Evolutionary conservation across 1,140 invertebrate genomes (phyloP).

Genomic region (Drosophila suzukii): DNA sequence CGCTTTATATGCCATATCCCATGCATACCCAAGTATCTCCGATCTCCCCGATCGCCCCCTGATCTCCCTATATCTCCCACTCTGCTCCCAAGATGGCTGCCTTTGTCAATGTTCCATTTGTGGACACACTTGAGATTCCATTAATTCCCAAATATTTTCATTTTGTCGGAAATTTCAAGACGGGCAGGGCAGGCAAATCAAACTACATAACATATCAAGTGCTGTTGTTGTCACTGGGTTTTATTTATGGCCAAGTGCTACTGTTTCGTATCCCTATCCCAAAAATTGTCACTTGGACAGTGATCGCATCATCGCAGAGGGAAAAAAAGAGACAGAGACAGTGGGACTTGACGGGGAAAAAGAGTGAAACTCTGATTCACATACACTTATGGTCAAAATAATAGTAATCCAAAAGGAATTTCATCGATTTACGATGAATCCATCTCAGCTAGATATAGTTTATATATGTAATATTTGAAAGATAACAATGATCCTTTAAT

Average conservation of each 20-base stretch:
- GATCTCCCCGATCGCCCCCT: neutral
- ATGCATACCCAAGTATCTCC: no score
- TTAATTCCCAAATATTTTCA: constrained; percentile 79
- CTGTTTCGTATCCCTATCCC: constrained; percentile 39
- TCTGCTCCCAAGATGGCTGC: constrained; percentile 25
- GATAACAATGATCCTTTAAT: no score
- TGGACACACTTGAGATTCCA: constrained; percentile 82
- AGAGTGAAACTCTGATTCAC: neutral
- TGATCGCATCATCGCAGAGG: constrained; percentile 32
- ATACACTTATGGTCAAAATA: neutral
- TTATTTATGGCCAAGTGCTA: constrained; percentile 63
- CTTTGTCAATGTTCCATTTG: constrained; percentile 71
- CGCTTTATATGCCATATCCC: neutral
- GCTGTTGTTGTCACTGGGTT: constrained; percentile 38
- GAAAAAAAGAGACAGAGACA: neutral
- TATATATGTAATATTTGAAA: no score
- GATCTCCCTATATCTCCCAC: constrained; percentile 1
- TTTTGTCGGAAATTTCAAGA: constrained; percentile 33
- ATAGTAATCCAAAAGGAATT: neutral
- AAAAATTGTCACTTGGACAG: constrained; percentile 62
- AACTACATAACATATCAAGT: constrained; percentile 40
- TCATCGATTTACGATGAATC: no score
- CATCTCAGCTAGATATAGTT: no score
- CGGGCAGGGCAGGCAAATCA: constrained; percentile 24
- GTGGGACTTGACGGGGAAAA: neutral